phyloP scores from a whole-genome alignment of 2,888 invertebrate species.

The Margaritifera margaritifera region DNA sequence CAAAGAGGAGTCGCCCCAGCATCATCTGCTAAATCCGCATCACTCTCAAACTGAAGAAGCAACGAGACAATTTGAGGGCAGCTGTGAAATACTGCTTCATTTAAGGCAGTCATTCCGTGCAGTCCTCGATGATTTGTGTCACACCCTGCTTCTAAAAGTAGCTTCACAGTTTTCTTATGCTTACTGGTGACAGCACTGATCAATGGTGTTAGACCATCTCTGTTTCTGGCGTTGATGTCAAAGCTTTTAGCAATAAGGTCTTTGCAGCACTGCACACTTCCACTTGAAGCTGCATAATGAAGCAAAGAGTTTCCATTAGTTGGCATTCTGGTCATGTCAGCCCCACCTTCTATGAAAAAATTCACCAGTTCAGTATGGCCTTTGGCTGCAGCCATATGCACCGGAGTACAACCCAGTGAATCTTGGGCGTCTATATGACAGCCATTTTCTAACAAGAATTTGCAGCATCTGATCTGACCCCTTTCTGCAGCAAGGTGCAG shows the following conservation, averaged over 20 bases:
- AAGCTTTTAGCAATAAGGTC: slow-evolving; percentile 49
- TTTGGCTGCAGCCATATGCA: slow-evolving; percentile 65
- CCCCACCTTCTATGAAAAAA: slow-evolving; percentile 56
- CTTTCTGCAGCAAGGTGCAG: slow-evolving; percentile 66
- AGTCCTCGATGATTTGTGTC: slow-evolving; percentile 51
- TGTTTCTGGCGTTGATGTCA: slow-evolving; percentile 55
- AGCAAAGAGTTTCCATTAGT: slow-evolving; percentile 59
- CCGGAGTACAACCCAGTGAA: slow-evolving; percentile 61
- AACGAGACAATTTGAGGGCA: slow-evolving; percentile 60
- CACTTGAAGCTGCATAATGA: slow-evolving; percentile 65
- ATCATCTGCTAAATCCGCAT: slow-evolving; percentile 64
- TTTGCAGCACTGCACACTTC: slow-evolving; percentile 56
- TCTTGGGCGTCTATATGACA: slow-evolving; percentile 62
- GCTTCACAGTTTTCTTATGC: slow-evolving; percentile 51
- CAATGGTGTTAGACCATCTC: slow-evolving; percentile 62
- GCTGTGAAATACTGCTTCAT: slow-evolving; percentile 69
- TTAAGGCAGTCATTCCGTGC: slow-evolving; percentile 68
- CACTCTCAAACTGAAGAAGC: slow-evolving; percentile 61
- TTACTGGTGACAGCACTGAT: slow-evolving; percentile 60
- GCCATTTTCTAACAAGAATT: slow-evolving; percentile 54
- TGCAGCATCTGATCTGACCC: slow-evolving; percentile 53
- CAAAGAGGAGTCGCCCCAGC: slow-evolving; percentile 68
- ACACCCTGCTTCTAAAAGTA: slow-evolving; percentile 60
- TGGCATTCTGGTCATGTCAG: slow-evolving; percentile 53
- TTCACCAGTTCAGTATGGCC: slow-evolving; percentile 57